Evolutionary conservation across 2,113 vertebrate species (phyloP).

Genomic region (Bucco capensis): DNA sequence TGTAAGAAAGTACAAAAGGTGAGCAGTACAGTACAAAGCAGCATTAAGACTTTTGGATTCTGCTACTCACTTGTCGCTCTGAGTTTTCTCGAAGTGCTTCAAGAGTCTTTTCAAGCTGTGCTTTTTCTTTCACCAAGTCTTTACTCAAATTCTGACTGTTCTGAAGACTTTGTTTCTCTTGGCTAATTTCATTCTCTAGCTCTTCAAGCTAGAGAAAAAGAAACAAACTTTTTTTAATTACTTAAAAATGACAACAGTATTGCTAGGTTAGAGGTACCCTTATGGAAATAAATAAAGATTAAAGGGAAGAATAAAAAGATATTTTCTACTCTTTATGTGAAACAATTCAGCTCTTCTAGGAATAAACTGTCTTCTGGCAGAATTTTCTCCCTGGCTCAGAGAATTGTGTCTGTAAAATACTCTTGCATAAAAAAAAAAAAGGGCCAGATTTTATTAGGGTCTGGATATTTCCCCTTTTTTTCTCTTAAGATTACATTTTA

Average conservation of each 20-base stretch:
- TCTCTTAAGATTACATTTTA: neutral
- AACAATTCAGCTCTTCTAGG: neutral
- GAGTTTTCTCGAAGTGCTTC: slow-evolving; percentile 92
- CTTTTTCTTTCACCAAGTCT: slow-evolving; percentile 96
- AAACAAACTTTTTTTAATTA: neutral
- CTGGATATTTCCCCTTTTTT: neutral
- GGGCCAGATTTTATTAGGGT: neutral
- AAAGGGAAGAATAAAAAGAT: neutral
- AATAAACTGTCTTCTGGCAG: neutral
- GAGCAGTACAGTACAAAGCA: neutral
- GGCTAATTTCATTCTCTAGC: slow-evolving; percentile 81
- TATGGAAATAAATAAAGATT: neutral
- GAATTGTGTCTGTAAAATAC: neutral
- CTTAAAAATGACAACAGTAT: neutral
- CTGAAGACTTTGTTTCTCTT: slow-evolving; percentile 86
- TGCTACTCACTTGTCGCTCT: slow-evolving; percentile 86
- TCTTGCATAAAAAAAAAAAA: neutral
- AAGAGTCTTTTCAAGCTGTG: slow-evolving; percentile 90
- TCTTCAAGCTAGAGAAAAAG: slow-evolving; percentile 81
- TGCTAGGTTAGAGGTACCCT: neutral
- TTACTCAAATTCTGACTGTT: slow-evolving; percentile 87
- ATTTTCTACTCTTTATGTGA: neutral
- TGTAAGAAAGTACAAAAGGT: neutral
- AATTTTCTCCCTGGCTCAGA: neutral
- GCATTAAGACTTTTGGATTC: neutral